Percentiles rank a stretch among this genome's conserved stretches.
phyloP scores from a whole-genome alignment of 2,797 vertebrate genomes.

The Staurois parvus region DNA sequence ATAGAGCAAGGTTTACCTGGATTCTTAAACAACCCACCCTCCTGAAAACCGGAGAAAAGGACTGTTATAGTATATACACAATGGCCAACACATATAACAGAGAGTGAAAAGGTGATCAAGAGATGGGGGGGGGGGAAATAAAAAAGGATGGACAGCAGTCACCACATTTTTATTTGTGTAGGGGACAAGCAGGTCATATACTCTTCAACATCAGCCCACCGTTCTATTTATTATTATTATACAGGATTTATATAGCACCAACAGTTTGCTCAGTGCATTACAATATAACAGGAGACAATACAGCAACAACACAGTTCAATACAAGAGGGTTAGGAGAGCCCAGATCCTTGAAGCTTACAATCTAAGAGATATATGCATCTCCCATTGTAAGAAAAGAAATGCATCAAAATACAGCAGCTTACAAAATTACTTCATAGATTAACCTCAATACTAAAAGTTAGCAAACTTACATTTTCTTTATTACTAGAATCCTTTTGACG shows the following conservation, averaged over 20 bases:
- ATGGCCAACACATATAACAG: background rate
- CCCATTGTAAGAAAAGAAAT: background rate
- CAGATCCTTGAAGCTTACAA: no score
- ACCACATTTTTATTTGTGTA: no score
- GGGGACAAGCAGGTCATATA: background rate
- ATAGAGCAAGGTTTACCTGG: conserved; percentile 39
- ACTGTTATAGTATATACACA: conserved; percentile 10
- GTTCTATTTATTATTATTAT: no score
- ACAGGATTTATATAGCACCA: no score
- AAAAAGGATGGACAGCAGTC: background rate
- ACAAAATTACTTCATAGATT: background rate
- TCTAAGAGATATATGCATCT: background rate
- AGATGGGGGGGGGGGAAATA: no score
- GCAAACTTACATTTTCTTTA: conserved; percentile 71
- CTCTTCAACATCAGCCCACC: background rate
- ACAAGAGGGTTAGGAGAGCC: no score
- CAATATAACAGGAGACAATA: no score
- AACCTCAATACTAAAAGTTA: background rate
- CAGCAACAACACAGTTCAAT: no score
- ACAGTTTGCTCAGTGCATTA: no score
- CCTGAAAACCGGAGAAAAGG: conserved; percentile 49
- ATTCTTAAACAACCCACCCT: conserved; percentile 54
- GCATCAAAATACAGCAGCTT: background rate
- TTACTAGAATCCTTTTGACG: conserved; percentile 47
- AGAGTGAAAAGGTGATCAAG: background rate